Conservation (phyloP, 1,140 invertebrate species). For the Capitella teleta region DNA sequence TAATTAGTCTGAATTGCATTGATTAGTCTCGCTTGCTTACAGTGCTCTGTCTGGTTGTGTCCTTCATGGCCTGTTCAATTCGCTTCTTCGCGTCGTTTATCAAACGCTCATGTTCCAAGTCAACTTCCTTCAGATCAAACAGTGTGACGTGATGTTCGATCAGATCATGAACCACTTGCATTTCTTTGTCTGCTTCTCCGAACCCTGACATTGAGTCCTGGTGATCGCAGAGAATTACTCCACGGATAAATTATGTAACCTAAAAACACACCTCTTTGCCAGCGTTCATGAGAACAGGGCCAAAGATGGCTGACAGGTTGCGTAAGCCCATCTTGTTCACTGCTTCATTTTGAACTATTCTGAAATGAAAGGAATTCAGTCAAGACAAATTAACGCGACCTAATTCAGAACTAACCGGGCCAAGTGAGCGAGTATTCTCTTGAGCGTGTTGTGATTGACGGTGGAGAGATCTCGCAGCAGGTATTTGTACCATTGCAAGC, state of each 20-base stretch:
- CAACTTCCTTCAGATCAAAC: too few relatives aligned
- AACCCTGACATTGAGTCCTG: too few relatives aligned
- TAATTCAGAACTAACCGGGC: conserved; percentile 43
- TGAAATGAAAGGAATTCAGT: conserved; percentile 11
- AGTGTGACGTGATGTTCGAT: too few relatives aligned
- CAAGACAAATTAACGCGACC: neutral
- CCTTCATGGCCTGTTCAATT: conserved; percentile 10
- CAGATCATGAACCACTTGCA: too few relatives aligned
- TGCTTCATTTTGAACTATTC: conserved; percentile 19
- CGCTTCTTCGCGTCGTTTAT: conserved; percentile 17
- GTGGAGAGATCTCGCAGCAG: conserved; percentile 54
- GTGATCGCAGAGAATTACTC: too few relatives aligned
- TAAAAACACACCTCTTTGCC: conserved; percentile 15
- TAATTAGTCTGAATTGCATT: too few relatives aligned
- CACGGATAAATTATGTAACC: too few relatives aligned
- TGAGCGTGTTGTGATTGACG: conserved; percentile 60
- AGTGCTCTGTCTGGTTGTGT: neutral
- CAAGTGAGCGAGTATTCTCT: conserved; percentile 65
- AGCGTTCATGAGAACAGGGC: conserved; percentile 27
- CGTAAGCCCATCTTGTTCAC: conserved; percentile 27
- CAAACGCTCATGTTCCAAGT: conserved; percentile 16
- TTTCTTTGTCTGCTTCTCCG: too few relatives aligned
- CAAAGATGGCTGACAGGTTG: conserved; percentile 34
- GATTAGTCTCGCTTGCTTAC: too few relatives aligned
- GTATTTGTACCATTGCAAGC: conserved; percentile 43